Evolutionary conservation across 2,113 vertebrate species (phyloP).

Genomic region (Boleophthalmus pectinirostris): DNA sequence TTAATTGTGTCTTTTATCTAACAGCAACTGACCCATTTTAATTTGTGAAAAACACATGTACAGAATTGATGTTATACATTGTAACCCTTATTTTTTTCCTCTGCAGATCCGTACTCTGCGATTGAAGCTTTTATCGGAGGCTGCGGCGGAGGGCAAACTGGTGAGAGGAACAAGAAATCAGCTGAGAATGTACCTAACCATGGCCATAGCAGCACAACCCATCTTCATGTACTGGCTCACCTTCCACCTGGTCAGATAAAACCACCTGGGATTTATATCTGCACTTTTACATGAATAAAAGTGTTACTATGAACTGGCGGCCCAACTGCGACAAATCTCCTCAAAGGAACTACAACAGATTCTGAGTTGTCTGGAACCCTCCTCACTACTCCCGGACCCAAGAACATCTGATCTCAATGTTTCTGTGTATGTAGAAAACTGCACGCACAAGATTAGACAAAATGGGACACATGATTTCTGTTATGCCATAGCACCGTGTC

Average conservation of each 20-base stretch:
- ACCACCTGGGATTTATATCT: background rate
- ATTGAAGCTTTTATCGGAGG: slow-evolving; percentile 88
- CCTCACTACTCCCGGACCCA: slow-evolving; percentile 3
- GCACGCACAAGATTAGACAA: slow-evolving; percentile 16
- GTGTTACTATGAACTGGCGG: slow-evolving; percentile 25
- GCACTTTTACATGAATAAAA: background rate
- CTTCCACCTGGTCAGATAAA: slow-evolving; percentile 88
- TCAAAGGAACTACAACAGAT: slow-evolving; percentile 12
- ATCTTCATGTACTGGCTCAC: slow-evolving; percentile 95
- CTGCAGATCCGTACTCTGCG: slow-evolving; percentile 85
- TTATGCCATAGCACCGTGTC: slow-evolving; percentile 47
- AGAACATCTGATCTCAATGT: background rate
- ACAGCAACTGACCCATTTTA: too few species aligned
- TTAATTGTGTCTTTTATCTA: too few species aligned
- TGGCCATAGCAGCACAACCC: slow-evolving; percentile 88
- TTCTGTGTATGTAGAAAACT: slow-evolving; percentile 26
- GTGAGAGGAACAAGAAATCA: slow-evolving; percentile 86
- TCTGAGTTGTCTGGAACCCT: slow-evolving; percentile 1
- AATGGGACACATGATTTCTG: slow-evolving; percentile 22
- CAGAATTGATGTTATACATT: background rate
- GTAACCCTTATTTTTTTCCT: background rate
- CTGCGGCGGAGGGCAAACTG: slow-evolving; percentile 82
- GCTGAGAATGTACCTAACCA: slow-evolving; percentile 92
- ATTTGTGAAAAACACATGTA: background rate
- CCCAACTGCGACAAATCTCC: background rate